phyloP scores from a whole-genome alignment of 2,888 invertebrate species.

The Protodeltote pygarga region DNA sequence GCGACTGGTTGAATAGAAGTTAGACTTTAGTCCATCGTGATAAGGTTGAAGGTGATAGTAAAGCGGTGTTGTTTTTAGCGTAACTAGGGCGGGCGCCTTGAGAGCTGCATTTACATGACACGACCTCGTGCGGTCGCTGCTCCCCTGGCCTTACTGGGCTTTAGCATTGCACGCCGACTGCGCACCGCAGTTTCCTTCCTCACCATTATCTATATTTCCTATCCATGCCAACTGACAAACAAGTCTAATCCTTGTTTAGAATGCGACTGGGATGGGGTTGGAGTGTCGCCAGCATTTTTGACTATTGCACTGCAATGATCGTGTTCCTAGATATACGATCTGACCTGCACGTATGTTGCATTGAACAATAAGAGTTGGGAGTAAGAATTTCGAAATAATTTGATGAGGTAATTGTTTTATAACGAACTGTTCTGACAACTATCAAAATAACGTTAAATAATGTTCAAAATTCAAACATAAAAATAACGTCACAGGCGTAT shows the following conservation, averaged over 20 bases:
- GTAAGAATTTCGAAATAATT: background rate
- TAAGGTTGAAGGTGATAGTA: conserved; percentile 51
- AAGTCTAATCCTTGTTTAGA: conserved; percentile 44
- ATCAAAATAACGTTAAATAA: too few relatives aligned
- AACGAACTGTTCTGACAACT: background rate
- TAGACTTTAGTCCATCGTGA: conserved; percentile 46
- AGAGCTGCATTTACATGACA: conserved; percentile 79
- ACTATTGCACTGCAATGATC: background rate
- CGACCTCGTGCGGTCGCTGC: conserved; percentile 81
- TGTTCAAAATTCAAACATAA: too few relatives aligned
- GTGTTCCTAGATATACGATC: conserved; percentile 6
- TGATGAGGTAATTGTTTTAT: background rate
- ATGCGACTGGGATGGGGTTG: conserved; percentile 24
- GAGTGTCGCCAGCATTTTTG: conserved; percentile 12
- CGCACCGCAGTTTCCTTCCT: conserved; percentile 78
- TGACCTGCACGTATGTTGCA: conserved; percentile 12
- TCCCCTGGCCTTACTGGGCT: conserved; percentile 67
- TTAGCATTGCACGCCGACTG: conserved; percentile 60
- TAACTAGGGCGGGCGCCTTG: conserved; percentile 83
- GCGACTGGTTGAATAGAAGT: conserved; percentile 38
- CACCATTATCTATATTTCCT: conserved; percentile 69
- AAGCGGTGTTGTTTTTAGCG: conserved; percentile 47
- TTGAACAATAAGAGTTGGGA: background rate
- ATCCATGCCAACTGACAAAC: conserved; percentile 51
- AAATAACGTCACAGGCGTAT: background rate